phyloP scores from a whole-genome alignment of 2,797 vertebrate species.

The Gallirallus australis region DNA sequence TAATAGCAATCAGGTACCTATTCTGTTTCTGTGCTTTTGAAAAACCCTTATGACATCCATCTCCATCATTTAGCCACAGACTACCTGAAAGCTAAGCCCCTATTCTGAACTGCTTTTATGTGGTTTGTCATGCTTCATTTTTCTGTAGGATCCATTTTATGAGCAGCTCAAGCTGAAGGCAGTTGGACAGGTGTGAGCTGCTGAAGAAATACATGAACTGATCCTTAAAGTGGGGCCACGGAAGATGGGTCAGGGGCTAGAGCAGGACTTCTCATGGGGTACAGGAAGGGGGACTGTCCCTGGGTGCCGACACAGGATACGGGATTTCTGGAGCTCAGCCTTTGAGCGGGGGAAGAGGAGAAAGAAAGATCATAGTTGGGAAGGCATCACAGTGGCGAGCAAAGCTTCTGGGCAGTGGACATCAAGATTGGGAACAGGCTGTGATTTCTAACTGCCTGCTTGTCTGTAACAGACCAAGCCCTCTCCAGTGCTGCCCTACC shows the following conservation, averaged over 20 bases:
- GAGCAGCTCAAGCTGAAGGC: neutral
- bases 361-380: neutral
- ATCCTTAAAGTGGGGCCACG: neutral
- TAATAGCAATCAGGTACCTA: neutral
- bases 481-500: neutral
- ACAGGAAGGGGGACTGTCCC: neutral
- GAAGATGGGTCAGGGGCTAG: neutral
- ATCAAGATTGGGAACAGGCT: neutral
- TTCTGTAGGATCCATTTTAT: neutral
- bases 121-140: neutral
- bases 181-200: neutral
- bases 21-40: neutral
- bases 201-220: neutral
- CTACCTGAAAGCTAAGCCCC: neutral
- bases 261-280: neutral
- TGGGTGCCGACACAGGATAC: neutral
- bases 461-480: neutral
- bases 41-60: neutral
- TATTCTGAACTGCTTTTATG: neutral
- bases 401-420: neutral
- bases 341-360: neutral
- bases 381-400: neutral
- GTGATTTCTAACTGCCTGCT: neutral
- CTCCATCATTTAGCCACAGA: neutral
- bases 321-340: neutral